Conservation (phyloP, 2,888 invertebrate genomes). For the Tridacna gigas region DNA sequence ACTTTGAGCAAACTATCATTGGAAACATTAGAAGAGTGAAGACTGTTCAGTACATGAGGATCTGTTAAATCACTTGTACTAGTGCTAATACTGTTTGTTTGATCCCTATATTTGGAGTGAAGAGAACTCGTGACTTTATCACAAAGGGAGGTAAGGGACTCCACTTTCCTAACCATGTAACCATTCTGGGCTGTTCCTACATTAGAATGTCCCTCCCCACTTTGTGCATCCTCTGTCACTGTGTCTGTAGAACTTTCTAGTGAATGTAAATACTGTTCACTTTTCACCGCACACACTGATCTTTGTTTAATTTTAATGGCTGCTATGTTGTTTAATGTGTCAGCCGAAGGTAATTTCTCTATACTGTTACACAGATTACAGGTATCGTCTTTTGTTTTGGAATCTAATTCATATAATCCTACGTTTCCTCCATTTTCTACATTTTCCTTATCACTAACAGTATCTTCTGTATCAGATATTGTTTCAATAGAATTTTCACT, state of each 20-base stretch:
- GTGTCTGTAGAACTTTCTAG: conserved; percentile 87
- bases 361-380: conserved; percentile 27
- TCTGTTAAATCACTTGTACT: conserved; percentile 84
- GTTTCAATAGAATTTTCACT: conserved; percentile 62
- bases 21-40: conserved; percentile 27
- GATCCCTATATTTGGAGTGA: conserved; percentile 62
- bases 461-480: conserved; percentile 55
- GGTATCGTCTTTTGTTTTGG: conserved; percentile 38
- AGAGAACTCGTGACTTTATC: conserved; percentile 51
- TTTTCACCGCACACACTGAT: conserved; percentile 70
- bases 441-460: conserved; percentile 6
- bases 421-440: conserved; percentile 24
- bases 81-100: conserved; percentile 79
- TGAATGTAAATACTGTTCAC: conserved; percentile 53
- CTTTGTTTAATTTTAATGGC: conserved; percentile 45
- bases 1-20: conserved; percentile 52
- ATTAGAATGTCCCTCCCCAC: conserved; percentile 46
- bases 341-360: conserved; percentile 20
- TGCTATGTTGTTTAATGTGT: conserved; percentile 36
- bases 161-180: conserved; percentile 43
- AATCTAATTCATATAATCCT: conserved; percentile 30
- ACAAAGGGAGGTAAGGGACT: conserved; percentile 56
- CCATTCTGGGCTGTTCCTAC: conserved; percentile 36
- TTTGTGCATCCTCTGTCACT: conserved; percentile 78
- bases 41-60: conserved; percentile 71